Evolutionary conservation across 2,888 invertebrate species (phyloP).

Genomic region (Ephialtes manifestator): DNA sequence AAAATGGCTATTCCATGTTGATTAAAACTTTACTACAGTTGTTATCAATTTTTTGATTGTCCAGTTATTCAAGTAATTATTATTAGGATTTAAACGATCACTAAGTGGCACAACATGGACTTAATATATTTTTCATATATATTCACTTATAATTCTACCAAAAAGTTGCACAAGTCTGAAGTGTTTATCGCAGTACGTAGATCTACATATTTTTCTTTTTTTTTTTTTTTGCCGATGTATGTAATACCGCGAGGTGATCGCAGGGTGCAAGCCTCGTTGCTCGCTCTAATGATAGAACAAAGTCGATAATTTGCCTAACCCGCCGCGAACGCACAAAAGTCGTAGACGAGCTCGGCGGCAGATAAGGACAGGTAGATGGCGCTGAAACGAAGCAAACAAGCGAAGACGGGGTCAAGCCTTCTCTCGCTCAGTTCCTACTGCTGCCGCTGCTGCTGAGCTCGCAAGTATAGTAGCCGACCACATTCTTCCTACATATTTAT

Average conservation of each 20-base stretch:
- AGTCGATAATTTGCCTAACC: slow-evolving; percentile 66
- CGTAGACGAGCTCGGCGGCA: slow-evolving; percentile 12
- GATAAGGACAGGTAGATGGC: slow-evolving; percentile 34
- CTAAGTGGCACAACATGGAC: not conserved
- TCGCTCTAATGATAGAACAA: slow-evolving; percentile 67
- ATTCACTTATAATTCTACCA: not conserved
- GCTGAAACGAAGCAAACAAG: slow-evolving; percentile 25
- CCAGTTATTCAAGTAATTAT: not conserved
- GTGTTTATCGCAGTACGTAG: slow-evolving; percentile 18
- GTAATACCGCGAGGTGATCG: slow-evolving; percentile 26
- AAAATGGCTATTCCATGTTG: not conserved
- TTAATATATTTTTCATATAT: not conserved
- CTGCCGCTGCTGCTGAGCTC: slow-evolving; percentile 41
- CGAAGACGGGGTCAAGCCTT: slow-evolving; percentile 59
- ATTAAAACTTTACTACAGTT: too few species aligned
- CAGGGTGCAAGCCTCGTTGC: slow-evolving; percentile 63
- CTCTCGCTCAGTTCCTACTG: slow-evolving; percentile 50
- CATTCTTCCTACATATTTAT: slow-evolving; percentile 69
- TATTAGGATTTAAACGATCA: not conserved
- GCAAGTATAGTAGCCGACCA: slow-evolving; percentile 64
- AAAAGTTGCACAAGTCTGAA: slow-evolving; percentile 2
- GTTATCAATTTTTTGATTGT: not conserved
- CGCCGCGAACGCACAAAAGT: slow-evolving; percentile 54
- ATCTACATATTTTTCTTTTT: slow-evolving; percentile 33
- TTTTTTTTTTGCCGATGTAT: slow-evolving; percentile 8